Evolutionary conservation across 2,797 vertebrate species (phyloP), one percentile per base, ranked within the genome.

Genomic region (Protonibea diacanthus): DNA sequence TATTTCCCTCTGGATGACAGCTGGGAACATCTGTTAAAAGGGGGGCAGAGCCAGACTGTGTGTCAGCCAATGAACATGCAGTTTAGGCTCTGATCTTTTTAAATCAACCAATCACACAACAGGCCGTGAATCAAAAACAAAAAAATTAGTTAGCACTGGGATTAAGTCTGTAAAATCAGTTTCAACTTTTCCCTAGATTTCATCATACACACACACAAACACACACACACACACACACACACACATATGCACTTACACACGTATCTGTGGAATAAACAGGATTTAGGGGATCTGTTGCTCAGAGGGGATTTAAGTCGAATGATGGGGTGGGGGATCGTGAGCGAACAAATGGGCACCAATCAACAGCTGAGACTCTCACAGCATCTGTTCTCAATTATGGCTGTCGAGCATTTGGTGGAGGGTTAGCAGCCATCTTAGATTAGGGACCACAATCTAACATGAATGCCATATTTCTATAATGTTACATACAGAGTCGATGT

Each of bases 21-120:
- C 93, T 94, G 93, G 75, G 86, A 94, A 95, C 94, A 94, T 95
- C 92, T 95, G 93, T 89, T 84, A 40, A 55, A 38, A 73, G 29
- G 58, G 62, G 53, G 74, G n/a, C 4, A n/a, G 68, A 33, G 14
- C 40, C 20, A 40, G 17, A 55, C 62, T 40, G 1, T 18, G 8
- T n/a, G 23, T 69, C 23, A n/a, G 47, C 88, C 88, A 92, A 89
- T 86, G 62, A 23, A 18, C 85, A 67, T 11, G 59, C 56, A 2
- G 52, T 4, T 14, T 61, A 33, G 17, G 17, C 67, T 57, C 14
- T 27, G 20, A 38, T 51, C 62, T 58, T 82, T 89, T 87, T 21
- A 78, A 87, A 90, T 71, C 38, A 40, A 58, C 89, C 85, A 89
- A 87, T 84, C 76, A 49, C 2, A 13, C 17, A 29, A 52, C 49